Evolutionary conservation across 2,888 invertebrate genomes (phyloP).

Genomic region (Melanophora roralis): DNA sequence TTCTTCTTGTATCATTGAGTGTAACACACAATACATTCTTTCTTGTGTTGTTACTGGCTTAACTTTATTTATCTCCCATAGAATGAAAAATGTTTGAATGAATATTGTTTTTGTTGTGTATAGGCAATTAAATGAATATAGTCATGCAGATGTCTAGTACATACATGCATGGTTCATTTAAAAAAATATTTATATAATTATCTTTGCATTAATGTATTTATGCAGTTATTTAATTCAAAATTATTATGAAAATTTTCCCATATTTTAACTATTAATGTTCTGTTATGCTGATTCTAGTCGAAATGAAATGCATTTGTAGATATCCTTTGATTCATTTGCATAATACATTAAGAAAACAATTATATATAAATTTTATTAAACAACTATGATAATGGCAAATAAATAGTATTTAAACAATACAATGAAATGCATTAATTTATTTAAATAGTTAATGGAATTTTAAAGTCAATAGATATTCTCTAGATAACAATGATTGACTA

Average conservation of each 20-base stretch:
- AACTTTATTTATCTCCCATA: too few species aligned
- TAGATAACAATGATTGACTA: too few species aligned
- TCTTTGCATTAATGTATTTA: neutral
- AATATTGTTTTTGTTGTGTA: too few species aligned
- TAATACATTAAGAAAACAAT: constrained; percentile 29
- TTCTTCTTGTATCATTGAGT: too few species aligned
- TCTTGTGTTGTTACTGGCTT: too few species aligned
- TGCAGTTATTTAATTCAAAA: neutral
- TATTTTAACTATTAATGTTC: neutral
- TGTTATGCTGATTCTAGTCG: too few species aligned
- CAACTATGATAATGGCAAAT: neutral
- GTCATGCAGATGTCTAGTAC: too few species aligned
- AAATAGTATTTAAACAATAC: constrained; percentile 2
- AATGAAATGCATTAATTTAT: neutral
- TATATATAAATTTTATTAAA: constrained; percentile 26
- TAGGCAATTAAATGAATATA: too few species aligned
- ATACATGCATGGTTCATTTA: neutral
- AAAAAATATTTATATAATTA: neutral
- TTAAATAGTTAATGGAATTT: constrained; percentile 16
- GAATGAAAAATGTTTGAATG: too few species aligned
- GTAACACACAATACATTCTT: too few species aligned
- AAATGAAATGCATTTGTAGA: neutral
- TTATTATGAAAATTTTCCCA: neutral
- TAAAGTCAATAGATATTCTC: neutral
- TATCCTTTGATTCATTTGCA: constrained; percentile 23